Base-by-base conservation (phyloP, 2,888 invertebrate genomes). In the Perdita meconis region DNA sequence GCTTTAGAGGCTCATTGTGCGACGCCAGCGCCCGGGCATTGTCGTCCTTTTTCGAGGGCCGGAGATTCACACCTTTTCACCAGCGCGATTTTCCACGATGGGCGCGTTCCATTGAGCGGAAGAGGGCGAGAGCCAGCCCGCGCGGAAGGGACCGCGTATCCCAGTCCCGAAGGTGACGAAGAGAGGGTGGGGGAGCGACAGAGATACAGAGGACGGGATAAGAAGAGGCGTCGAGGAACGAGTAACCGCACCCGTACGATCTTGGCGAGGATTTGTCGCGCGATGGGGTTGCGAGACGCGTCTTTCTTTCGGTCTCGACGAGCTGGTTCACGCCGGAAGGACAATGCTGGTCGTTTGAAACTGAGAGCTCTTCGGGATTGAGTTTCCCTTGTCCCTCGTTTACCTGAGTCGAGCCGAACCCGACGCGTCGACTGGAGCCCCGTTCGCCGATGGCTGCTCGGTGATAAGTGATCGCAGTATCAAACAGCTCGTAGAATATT, bases 11-110 rank as follows among this genome's bases (percentile, higher is more conserved):
- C 86, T 87, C 88, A 90, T 88, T 89, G 89, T 90, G 86, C 76
- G 81, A 75, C 75, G 81, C 85, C 80, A 87, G 86, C 85, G 26
- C 80, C 86, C 40, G 82, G 82, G 82, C 85, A 91, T 92, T 91
- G 91, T 91, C 89, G 86, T 80, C 88, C 88, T 89, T 91, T 89
- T 85, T 79, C 64, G 85, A 91, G 86, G 78, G 80, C 81, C 70
- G 83, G 88, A 88, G 91, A 90, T 92, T 91, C 90, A 88, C 90
- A 91, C 91, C 91, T 91, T 90, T 90, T 90, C 88, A 89, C 82
- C 88, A 87, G 77, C 82, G 84, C 87, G 87, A 91, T 90, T 91
- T 90, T 87, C 87, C 87, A 84, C 86, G 83, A 86, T 78, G 86
- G 76, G 86, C 85, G 80, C 80, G 83, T 80, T 84, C 81, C 78